Base-by-base conservation (phyloP, 2,888 invertebrate species). In the Tuta absoluta region DNA sequence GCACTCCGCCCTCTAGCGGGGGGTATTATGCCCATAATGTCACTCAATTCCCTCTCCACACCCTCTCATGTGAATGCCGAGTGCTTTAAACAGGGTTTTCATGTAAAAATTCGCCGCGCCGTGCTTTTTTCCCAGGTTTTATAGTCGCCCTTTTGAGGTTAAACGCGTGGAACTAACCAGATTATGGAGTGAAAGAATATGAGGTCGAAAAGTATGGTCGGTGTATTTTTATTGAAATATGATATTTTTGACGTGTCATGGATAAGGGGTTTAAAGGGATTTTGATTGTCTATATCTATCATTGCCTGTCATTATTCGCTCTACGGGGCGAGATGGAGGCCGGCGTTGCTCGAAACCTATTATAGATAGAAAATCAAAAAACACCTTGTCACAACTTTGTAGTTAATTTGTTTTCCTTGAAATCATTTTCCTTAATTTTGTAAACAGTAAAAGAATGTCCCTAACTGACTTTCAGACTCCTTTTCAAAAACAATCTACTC, bases 141-240 rank as follows among this genome's bases (percentile, higher is more conserved):
- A 89, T 87, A 87, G 89, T 88, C 87, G 85, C 88, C 89, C 89
- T 89, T 87, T 86, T 80, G 81, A 82, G 78, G 78, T 86, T 87
- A 89, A 88, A 89, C 85, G 84, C 77, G 85, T 86, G 85, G 87
- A 87, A 89, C 81, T 87, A 89, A 89, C 87, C 77, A 74, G 84
- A 85, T 89, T 87, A 87, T 78, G 80, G 79, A 79, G 83, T 21
- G 59, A 60, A 60, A 41, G 59, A 41, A 41, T 60, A 33, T 60
- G 71, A 77, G 71, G 69, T 79, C 76, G 75, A 73, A 78, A 82
- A 81, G 77, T 41, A 45, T 45, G 23, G 24, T 12, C 23, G 10
- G 24, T 37, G 37, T 41, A 28, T 38, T 59, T 60, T 60, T 45
- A 60, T 60, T 60, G 45, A 59, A 59, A 41, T 60, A 12, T 41